A percentile compares a stretch with the other conserved stretches of the same genome.
phyloP scores from a whole-genome alignment of 2,797 vertebrate species.

The Balearica regulorum region DNA sequence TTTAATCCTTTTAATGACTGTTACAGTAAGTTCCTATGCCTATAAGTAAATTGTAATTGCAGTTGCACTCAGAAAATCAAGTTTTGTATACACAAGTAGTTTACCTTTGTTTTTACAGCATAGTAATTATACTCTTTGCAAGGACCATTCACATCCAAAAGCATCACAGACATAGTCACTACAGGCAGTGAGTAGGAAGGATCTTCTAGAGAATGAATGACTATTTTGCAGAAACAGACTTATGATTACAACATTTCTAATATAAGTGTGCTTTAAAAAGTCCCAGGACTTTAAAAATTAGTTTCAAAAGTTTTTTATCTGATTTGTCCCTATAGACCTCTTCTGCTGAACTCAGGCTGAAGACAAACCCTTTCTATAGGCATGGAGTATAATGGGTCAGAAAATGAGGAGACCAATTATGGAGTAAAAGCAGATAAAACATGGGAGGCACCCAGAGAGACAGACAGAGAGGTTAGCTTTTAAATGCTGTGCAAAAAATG shows the following conservation, averaged over 20 bases:
- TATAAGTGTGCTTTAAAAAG: slow-evolving; percentile 12
- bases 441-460: not conserved
- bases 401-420: not conserved
- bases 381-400: not conserved
- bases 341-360: slow-evolving; percentile 10
- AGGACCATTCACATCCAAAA: not conserved
- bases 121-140: slow-evolving; percentile 1
- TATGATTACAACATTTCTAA: not conserved
- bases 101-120: not conserved
- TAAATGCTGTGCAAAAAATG: not conserved
- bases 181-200: not conserved
- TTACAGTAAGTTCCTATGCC: not conserved
- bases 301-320: slow-evolving; percentile 1
- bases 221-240: slow-evolving; percentile 13
- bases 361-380: not conserved
- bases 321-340: not conserved
- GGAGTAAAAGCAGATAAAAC: not conserved
- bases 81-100: slow-evolving; percentile 2
- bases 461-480: not conserved
- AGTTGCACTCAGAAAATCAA: slow-evolving; percentile 8
- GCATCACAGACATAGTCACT: not conserved
- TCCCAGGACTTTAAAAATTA: not conserved
- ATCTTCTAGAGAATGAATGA: not conserved
- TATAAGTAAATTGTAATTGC: not conserved
- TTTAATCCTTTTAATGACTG: not conserved